phyloP scores from a whole-genome alignment of 2,888 invertebrate species.

The Coleophora deauratella region DNA sequence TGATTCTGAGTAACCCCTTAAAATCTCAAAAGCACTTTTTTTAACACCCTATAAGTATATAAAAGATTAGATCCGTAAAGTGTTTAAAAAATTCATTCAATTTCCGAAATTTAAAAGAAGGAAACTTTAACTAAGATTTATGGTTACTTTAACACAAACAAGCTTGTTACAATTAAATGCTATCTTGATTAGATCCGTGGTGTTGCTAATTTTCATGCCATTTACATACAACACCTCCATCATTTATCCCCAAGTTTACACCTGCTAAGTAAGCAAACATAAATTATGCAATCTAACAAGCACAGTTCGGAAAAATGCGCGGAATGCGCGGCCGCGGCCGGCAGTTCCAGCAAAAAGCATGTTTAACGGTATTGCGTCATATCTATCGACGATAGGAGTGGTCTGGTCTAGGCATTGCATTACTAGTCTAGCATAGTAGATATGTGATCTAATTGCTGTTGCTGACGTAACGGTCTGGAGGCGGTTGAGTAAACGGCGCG shows the following conservation, averaged over 20 bases:
- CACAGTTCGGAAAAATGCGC: slow-evolving; percentile 26
- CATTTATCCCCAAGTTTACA: slow-evolving; percentile 9
- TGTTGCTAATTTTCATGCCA: no score
- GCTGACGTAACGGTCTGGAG: slow-evolving; percentile 63
- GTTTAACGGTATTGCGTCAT: slow-evolving; percentile 63
- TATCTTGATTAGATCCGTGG: slow-evolving; percentile 6
- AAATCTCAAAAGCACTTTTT: no score
- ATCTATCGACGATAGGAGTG: slow-evolving; percentile 43
- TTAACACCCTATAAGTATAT: no score
- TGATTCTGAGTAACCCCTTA: no score
- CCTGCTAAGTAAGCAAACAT: slow-evolving; percentile 15
- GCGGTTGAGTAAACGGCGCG: slow-evolving; percentile 66
- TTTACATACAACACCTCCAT: not conserved
- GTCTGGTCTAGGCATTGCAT: slow-evolving; percentile 52
- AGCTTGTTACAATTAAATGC: not conserved
- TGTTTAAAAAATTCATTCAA: no score
- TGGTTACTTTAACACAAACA: no score
- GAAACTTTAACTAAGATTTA: no score
- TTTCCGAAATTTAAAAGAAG: no score
- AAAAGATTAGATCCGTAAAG: no score
- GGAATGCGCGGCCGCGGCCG: slow-evolving; percentile 28
- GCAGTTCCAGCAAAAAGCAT: slow-evolving; percentile 41
- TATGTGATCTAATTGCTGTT: slow-evolving; percentile 68
- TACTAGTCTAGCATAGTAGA: slow-evolving; percentile 27
- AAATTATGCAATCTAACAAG: slow-evolving; percentile 27